Evolutionary conservation across 2,888 invertebrate genomes (phyloP).

Genomic region (Panopea generosa): DNA sequence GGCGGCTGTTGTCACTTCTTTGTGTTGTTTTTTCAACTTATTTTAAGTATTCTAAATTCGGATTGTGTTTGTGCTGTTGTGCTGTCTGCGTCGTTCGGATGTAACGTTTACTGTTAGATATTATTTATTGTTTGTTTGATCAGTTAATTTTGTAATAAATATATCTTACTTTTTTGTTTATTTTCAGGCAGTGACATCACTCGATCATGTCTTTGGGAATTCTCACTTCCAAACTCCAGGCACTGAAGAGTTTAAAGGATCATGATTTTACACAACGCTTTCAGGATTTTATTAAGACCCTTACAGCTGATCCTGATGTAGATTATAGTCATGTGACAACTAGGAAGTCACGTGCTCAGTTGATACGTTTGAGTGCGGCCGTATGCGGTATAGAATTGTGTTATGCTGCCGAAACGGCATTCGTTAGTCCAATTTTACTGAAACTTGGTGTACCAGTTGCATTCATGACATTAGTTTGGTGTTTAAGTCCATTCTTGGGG

Average conservation of each 20-base stretch:
- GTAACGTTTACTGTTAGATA: too few relatives aligned
- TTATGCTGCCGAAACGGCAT: slow-evolving; percentile 98
- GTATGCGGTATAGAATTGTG: slow-evolving; percentile 99
- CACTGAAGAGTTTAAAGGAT: slow-evolving; percentile 74
- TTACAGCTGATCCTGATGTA: slow-evolving; percentile 41
- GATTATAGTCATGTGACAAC: slow-evolving; percentile 66
- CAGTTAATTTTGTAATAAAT: too few relatives aligned
- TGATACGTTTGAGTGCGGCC: slow-evolving; percentile 95
- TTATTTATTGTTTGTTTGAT: too few relatives aligned
- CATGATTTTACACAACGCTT: slow-evolving; percentile 54
- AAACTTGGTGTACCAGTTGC: slow-evolving; percentile 96
- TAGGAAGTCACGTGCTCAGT: slow-evolving; percentile 85
- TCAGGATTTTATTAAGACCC: slow-evolving; percentile 53
- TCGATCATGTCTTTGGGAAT: slow-evolving; percentile 81
- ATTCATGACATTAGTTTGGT: slow-evolving; percentile 98
- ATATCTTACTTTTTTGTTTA: too few relatives aligned
- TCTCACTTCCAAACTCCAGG: slow-evolving; percentile 76
- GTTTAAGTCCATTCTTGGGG: slow-evolving; percentile 96
- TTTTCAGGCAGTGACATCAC: too few relatives aligned
- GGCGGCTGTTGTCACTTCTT: too few relatives aligned
- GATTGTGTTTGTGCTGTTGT: too few relatives aligned
- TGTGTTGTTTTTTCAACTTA: too few relatives aligned
- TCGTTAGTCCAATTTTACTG: slow-evolving; percentile 96
- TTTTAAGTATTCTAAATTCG: too few relatives aligned
- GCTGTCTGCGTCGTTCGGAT: too few relatives aligned